Evolutionary conservation across 2,888 invertebrate species (phyloP).

Genomic region (Drosophila meridionalis): DNA sequence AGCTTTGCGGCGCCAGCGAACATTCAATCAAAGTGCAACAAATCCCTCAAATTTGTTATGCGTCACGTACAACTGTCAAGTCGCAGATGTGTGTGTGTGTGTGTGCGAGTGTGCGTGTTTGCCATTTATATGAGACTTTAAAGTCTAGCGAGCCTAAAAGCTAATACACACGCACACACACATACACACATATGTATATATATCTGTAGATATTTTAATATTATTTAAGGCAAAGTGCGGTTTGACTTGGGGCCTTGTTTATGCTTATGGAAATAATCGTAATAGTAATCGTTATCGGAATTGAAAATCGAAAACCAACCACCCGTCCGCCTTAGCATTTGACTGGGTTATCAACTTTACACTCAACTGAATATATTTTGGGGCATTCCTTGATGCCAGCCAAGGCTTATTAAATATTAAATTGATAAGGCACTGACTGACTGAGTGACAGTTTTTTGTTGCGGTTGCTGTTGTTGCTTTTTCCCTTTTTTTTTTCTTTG

Average conservation of each 20-base stretch:
- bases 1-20: conserved; percentile 52
- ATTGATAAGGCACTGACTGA: conserved; percentile 63
- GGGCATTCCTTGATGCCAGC: conserved; percentile 37
- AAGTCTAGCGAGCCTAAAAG: conserved; percentile 37
- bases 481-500: conserved; percentile 7
- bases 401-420: conserved; percentile 78
- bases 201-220: conserved; percentile 20
- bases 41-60: conserved; percentile 76
- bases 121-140: conserved; percentile 39
- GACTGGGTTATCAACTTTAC: conserved; percentile 75
- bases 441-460: conserved; percentile 25
- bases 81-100: conserved; percentile 30
- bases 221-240: conserved; percentile 16
- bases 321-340: background rate
- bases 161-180: conserved; percentile 17
- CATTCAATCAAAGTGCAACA: conserved; percentile 75
- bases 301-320: conserved; percentile 9
- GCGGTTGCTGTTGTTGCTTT: background rate
- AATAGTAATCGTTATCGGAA: conserved; percentile 50
- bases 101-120: conserved; percentile 5
- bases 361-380: conserved; percentile 75
- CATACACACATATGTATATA: background rate
- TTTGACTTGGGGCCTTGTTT: conserved; percentile 20
- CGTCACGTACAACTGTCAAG: conserved; percentile 69
- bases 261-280: conserved; percentile 40